A percentile compares a stretch with the other conserved stretches of the same genome.
phyloP scores from a whole-genome alignment of 37 sponge, comb jelly and placozoan species.

The Aphrocallistes beatrix region DNA sequence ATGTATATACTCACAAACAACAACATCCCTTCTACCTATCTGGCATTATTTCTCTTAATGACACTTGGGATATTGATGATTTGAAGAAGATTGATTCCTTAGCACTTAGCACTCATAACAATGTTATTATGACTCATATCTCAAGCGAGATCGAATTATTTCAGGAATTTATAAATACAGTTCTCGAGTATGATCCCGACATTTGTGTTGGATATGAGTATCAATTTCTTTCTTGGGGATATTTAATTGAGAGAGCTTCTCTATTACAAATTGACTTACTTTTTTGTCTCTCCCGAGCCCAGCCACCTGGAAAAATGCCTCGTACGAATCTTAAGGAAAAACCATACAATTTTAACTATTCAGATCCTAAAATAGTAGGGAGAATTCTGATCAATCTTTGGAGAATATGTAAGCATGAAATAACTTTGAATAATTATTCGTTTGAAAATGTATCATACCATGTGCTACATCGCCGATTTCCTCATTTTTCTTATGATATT shows the following conservation, averaged over 20 bases:
- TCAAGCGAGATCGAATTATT: background rate
- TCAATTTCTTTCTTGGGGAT: constrained; percentile 80
- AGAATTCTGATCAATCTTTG: constrained; percentile 76
- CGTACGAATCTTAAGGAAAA: background rate
- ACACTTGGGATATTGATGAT: constrained; percentile 14
- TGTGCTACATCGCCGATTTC: constrained; percentile 64
- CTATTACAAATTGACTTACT: background rate
- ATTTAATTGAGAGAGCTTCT: constrained; percentile 63
- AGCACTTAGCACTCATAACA: background rate
- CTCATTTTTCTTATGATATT: constrained; percentile 45
- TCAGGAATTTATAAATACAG: background rate
- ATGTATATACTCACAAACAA: background rate
- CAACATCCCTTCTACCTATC: background rate
- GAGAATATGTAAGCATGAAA: constrained; percentile 64
- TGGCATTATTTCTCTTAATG: background rate
- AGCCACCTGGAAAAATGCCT: background rate
- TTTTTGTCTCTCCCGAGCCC: constrained; percentile 8
- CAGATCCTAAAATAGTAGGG: constrained; percentile 47
- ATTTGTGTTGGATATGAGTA: constrained; percentile 81
- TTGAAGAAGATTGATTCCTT: background rate
- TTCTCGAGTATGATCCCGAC: constrained; percentile 58
- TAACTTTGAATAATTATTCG: constrained; percentile 61
- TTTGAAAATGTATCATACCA: constrained; percentile 83
- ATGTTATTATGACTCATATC: background rate
- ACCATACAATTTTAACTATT: background rate